Conservation (phyloP, 1,140 invertebrate genomes). For the Polypedilum pembai region DNA sequence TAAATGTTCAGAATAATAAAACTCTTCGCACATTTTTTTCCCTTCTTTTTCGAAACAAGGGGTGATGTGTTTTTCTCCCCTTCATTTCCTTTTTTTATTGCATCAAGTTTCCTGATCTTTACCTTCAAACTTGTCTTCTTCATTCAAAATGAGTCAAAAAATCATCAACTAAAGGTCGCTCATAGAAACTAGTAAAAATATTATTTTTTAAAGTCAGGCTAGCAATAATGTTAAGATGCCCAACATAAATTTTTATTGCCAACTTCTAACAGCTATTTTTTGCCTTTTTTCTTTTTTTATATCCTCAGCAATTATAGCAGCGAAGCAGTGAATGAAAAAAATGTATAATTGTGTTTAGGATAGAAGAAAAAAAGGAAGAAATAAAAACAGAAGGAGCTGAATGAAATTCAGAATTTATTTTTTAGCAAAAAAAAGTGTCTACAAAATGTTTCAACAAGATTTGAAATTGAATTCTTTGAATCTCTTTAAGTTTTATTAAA, state of each 20-base stretch:
- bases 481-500: too few relatives aligned
- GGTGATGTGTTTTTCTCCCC: not conserved
- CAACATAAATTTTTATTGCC: conserved; percentile 13
- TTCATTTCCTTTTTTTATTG: not conserved
- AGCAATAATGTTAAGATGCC: not conserved
- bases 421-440: too few relatives aligned
- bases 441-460: too few relatives aligned
- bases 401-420: too few relatives aligned
- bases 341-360: conserved; percentile 2
- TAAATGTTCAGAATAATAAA: conserved; percentile 28
- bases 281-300: not conserved
- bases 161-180: not conserved
- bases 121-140: not conserved
- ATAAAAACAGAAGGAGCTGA: too few relatives aligned
- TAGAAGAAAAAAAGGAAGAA: not conserved
- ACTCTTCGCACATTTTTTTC: conserved; percentile 15
- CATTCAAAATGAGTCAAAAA: not conserved
- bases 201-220: not conserved
- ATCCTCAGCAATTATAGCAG: conserved; percentile 2
- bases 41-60: conserved; percentile 7
- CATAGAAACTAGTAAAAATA: not conserved
- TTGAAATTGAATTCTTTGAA: too few relatives aligned
- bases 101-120: not conserved
- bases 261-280: not conserved
- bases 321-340: not conserved